Evolutionary conservation across 1,140 invertebrate genomes (phyloP), one percentile per base, ranked within the genome.

Genomic region (Lepeophtheirus salmonis): DNA sequence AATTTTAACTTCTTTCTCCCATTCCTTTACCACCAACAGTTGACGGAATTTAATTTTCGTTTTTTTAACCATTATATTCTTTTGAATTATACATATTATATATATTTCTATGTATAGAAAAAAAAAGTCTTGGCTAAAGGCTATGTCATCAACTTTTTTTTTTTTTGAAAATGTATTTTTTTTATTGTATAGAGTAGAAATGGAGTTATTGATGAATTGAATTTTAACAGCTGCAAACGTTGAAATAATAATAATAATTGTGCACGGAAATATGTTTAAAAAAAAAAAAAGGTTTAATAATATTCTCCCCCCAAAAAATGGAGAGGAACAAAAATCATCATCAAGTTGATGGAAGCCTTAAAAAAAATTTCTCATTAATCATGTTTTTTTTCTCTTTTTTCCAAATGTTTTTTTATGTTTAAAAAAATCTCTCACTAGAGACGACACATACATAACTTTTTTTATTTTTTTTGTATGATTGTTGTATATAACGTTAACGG

Each of bases 251-350:
- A n/a, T n/a, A 41, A 41, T 6, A 41, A 10, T 6, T 41, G 30
- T n/a, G n/a, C 30, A 10, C 30, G 30, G 30, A 41, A 10, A 41
- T 41, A 41, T 41, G n/a, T 41, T 10, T 41, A 41, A 41, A 41
- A 41, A 41, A n/a, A 41, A 41, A 41, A 41, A 41, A 41, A 41
- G n/a, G 30, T 41, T n/a, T 41, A 41, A 41, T 41, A 41, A 41
- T 41, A 10, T n/a, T 41, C 6, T n/a, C 30, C 30, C n/a, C n/a
- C 30, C 30, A 10, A 41, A 41, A 41, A n/a, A n/a, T n/a, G n/a
- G n/a, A n/a, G n/a, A n/a, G n/a, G n/a, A n/a, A n/a, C n/a, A n/a
- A n/a, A n/a, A 41, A 41, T 10, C 6, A 41, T 41, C 30, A 41
- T 41, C 30, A 41, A 41, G 30, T 41, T 41, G 30, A 41, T 41